These are phyloP conservation scores for Scophthalmus maximus DNA, from an alignment of 2,113 vertebrate species.

Conservation along the genomic window DNA sequence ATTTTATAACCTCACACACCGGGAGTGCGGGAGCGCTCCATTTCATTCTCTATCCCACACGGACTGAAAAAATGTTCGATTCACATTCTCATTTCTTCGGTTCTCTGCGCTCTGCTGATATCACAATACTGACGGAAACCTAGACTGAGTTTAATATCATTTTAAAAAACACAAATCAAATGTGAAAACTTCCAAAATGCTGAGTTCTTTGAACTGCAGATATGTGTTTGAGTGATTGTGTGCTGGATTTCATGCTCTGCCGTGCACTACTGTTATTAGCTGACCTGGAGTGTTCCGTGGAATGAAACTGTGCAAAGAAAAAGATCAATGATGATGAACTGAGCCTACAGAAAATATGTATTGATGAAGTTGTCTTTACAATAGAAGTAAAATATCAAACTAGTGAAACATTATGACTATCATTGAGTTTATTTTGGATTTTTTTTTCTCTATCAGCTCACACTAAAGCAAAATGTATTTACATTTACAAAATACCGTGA, in stretches of 20 bases:
- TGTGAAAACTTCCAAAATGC: slow-evolving; percentile 35
- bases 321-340: slow-evolving; percentile 51
- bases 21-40: slow-evolving; percentile 3
- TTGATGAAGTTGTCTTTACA: not conserved
- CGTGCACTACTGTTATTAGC: slow-evolving; percentile 30
- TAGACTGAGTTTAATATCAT: slow-evolving; percentile 11
- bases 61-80: slow-evolving; percentile 20
- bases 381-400: not conserved
- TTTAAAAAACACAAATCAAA: slow-evolving; percentile 27
- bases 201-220: slow-evolving; percentile 24
- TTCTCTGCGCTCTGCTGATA: slow-evolving; percentile 15
- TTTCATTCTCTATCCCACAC: not conserved
- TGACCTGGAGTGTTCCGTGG: slow-evolving; percentile 30
- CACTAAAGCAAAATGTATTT: not conserved
- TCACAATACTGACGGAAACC: no score
- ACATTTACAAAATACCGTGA: no score
- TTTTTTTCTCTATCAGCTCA: not conserved
- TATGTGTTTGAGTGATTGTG: slow-evolving; percentile 22
- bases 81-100: slow-evolving; percentile 38
- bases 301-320: slow-evolving; percentile 51
- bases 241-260: slow-evolving; percentile 35
- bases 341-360: not conserved
- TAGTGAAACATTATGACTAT: not conserved
- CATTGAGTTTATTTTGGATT: not conserved
- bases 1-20: slow-evolving; percentile 30